These are phyloP conservation scores for Acleris laterana DNA, from an alignment of 2,888 invertebrate species.

Conservation along the genomic window DNA sequence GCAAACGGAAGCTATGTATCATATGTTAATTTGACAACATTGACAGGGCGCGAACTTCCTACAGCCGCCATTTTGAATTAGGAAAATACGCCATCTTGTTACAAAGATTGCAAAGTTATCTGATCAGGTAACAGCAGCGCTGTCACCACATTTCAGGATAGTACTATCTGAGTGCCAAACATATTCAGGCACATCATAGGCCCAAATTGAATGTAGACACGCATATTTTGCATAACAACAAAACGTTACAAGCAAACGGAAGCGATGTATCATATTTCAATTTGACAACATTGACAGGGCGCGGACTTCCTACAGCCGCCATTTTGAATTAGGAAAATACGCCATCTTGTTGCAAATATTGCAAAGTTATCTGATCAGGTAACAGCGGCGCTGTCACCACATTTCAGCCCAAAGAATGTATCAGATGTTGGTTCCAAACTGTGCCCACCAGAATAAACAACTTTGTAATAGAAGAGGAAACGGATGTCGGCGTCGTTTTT, in stretches of 20 bases:
- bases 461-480: conserved; percentile 64
- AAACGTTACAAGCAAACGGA: conserved; percentile 33
- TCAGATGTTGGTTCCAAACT: background rate
- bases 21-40: conserved; percentile 39
- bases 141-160: background rate
- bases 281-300: conserved; percentile 37
- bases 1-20: conserved; percentile 39
- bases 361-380: background rate
- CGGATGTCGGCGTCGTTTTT: conserved; percentile 77
- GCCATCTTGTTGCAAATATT: conserved; percentile 25
- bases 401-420: background rate
- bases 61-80: conserved; percentile 55
- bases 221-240: conserved; percentile 32
- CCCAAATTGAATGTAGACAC: conserved; percentile 16
- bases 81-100: conserved; percentile 48
- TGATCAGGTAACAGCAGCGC: background rate
- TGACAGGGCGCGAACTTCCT: conserved; percentile 47
- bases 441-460: background rate
- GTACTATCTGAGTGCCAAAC: no score
- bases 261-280: conserved; percentile 41
- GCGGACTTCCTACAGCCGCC: conserved; percentile 52
- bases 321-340: conserved; percentile 58
- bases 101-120: background rate
- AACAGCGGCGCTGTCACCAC: background rate
- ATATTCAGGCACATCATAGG: background rate